These are phyloP conservation scores for Panagrolaimus sp. DNA, from an alignment of 1,140 invertebrate species.

Conservation along the genomic window DNA sequence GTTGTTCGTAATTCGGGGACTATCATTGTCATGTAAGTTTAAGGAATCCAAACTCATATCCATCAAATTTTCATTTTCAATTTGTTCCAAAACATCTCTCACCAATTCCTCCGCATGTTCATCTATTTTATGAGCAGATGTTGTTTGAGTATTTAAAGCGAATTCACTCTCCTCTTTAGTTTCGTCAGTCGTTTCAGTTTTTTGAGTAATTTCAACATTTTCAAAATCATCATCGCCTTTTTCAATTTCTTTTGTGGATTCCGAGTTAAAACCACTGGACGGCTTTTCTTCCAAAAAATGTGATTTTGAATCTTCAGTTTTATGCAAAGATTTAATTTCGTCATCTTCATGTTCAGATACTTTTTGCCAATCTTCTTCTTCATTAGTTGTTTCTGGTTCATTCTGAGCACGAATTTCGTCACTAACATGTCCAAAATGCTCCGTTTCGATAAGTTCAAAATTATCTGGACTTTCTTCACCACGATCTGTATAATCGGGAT, in stretches of 20 bases:
- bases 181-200: neutral
- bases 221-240: neutral
- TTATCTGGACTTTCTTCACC: neutral
- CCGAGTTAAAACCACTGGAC: too few relatives aligned
- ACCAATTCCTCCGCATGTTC: neutral
- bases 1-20: neutral
- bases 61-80: constrained; percentile 11
- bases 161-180: neutral
- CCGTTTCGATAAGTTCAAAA: neutral
- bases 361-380: too few relatives aligned
- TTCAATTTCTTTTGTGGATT: too few relatives aligned
- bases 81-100: neutral
- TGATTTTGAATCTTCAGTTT: too few relatives aligned
- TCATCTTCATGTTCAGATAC: too few relatives aligned
- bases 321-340: too few relatives aligned
- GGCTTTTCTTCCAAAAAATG: too few relatives aligned
- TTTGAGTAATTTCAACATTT: neutral
- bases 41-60: constrained; percentile 9
- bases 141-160: neutral
- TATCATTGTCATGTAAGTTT: neutral
- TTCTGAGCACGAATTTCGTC: too few relatives aligned
- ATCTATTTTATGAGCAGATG: neutral
- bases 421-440: too few relatives aligned
- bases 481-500: neutral
- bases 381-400: too few relatives aligned